Conservation (phyloP, 1,140 invertebrate species). For the Drosophila yakuba region DNA sequence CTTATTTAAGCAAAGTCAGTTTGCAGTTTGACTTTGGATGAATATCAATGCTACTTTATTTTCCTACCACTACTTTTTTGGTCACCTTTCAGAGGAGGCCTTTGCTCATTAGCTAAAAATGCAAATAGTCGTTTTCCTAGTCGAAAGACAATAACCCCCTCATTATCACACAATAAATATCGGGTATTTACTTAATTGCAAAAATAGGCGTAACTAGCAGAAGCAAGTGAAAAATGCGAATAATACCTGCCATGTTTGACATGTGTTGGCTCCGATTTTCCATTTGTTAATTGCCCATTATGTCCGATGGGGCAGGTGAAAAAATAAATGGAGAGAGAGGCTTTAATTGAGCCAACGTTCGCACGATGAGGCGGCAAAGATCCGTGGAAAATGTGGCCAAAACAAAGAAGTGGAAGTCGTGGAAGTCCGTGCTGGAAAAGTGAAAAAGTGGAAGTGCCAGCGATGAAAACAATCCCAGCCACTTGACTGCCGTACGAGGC, state of each 20-base stretch:
- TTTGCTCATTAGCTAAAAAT: background rate
- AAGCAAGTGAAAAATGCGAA: conserved; percentile 22
- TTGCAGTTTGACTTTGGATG: no score
- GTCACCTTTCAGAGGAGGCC: no score
- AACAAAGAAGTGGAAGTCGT: conserved; percentile 75
- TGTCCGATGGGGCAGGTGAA: background rate
- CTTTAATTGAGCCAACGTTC: conserved; percentile 45
- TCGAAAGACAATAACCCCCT: conserved; percentile 16
- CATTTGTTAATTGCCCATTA: conserved; percentile 57
- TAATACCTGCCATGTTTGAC: conserved; percentile 42
- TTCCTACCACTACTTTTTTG: no score
- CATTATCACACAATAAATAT: conserved; percentile 48
- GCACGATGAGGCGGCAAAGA: conserved; percentile 40
- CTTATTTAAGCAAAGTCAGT: background rate
- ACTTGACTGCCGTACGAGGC: conserved; percentile 26
- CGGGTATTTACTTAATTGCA: conserved; percentile 19
- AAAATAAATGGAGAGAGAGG: background rate
- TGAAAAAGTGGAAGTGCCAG: conserved; percentile 49
- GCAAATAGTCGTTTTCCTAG: conserved; percentile 13
- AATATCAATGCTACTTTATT: no score
- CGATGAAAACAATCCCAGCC: conserved; percentile 40
- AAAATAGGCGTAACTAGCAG: background rate
- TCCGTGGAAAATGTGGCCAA: conserved; percentile 42
- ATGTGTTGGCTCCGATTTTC: conserved; percentile 51
- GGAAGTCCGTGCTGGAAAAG: conserved; percentile 23